phyloP scores from a whole-genome alignment of 2,113 vertebrate species.

The Tympanuchus pallidicinctus region DNA sequence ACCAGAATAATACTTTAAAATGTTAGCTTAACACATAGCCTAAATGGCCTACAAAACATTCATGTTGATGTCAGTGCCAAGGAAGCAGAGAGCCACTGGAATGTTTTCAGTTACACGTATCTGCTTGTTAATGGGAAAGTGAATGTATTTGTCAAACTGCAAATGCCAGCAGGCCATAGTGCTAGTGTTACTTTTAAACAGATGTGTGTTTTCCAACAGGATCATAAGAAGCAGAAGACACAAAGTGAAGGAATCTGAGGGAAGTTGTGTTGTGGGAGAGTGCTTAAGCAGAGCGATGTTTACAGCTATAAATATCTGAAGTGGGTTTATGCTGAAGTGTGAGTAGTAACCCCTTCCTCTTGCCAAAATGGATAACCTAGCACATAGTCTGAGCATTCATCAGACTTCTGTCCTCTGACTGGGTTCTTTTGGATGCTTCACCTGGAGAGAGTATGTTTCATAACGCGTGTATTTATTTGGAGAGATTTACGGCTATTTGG shows the following conservation, averaged over 20 bases:
- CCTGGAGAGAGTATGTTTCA: not conserved
- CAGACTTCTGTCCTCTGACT: not conserved
- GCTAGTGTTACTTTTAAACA: not conserved
- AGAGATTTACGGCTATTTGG: fast-evolving
- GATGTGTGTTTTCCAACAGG: not conserved
- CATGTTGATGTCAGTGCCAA: not conserved
- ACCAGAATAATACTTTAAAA: not conserved
- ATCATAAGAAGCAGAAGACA: not conserved
- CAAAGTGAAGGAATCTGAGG: not conserved
- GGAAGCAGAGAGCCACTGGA: not conserved
- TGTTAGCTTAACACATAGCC: not conserved
- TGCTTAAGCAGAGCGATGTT: not conserved
- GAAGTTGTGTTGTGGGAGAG: not conserved
- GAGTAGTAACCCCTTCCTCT: not conserved
- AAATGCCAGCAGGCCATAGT: not conserved
- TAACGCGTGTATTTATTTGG: not conserved
- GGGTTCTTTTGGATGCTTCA: not conserved
- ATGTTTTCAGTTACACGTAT: not conserved
- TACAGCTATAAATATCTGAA: not conserved
- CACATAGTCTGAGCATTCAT: not conserved
- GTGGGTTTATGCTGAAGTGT: not conserved
- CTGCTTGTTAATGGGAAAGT: not conserved
- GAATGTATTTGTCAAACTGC: not conserved
- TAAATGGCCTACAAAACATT: constrained; percentile 2
- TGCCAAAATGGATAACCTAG: not conserved